Percentiles rank a stretch among this genome's conserved stretches.
Evolutionary conservation across 2,797 vertebrate species (phyloP).

Genomic region (Chelon labrosus): DNA sequence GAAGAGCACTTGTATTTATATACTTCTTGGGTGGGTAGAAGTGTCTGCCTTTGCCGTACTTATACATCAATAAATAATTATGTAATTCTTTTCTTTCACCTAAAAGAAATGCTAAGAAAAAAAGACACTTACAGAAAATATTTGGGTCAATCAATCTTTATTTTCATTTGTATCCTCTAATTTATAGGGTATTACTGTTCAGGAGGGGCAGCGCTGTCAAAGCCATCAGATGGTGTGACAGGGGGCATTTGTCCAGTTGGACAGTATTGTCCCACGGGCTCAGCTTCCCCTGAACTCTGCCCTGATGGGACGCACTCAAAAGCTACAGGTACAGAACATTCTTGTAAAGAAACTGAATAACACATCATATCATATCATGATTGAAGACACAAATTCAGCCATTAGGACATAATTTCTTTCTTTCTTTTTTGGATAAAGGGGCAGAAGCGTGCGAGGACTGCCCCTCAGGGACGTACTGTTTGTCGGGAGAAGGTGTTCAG

Average conservation of each 20-base stretch:
- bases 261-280: slow-evolving; percentile 85
- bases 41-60: neutral
- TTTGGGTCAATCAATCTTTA: neutral
- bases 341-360: neutral
- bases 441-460: slow-evolving; percentile 85
- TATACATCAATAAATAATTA: neutral
- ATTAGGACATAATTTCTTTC: neutral
- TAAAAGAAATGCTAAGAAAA: neutral
- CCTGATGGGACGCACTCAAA: slow-evolving; percentile 86
- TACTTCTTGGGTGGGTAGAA: no score
- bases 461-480: slow-evolving; percentile 88
- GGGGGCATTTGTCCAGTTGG: slow-evolving; percentile 85
- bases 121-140: neutral
- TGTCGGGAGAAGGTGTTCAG: slow-evolving; percentile 80
- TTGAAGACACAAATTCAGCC: neutral
- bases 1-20: neutral
- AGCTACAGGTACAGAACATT: slow-evolving; percentile 82
- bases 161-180: neutral
- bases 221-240: slow-evolving; percentile 81
- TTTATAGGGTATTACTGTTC: slow-evolving; percentile 90
- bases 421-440: slow-evolving; percentile 68
- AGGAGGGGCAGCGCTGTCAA: slow-evolving; percentile 78
- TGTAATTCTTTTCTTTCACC: neutral
- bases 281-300: slow-evolving; percentile 77
- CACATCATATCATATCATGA: no score